Evolutionary conservation across 2,888 invertebrate genomes (phyloP).

Genomic region (Lamellibrachia columna): DNA sequence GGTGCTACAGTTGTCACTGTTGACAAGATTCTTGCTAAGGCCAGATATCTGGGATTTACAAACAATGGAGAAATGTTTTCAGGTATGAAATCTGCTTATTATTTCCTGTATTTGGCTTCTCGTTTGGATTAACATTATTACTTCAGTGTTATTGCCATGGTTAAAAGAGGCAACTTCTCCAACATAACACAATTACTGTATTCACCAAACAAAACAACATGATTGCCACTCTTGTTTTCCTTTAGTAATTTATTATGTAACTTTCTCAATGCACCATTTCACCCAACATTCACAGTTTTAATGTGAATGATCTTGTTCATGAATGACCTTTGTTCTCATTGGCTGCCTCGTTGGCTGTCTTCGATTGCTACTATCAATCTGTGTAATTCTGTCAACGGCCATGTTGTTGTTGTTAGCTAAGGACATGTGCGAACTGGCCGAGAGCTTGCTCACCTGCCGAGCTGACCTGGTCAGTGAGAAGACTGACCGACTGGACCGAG

Average conservation of each 20-base stretch:
- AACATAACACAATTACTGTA: no score
- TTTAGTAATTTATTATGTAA: no score
- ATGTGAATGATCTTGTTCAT: no score
- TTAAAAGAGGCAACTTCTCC: no score
- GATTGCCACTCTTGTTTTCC: no score
- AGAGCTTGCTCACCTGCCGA: background rate
- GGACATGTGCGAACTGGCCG: background rate
- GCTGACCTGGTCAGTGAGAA: background rate
- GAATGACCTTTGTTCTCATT: no score
- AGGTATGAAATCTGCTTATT: constrained; percentile 43
- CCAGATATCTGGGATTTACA: constrained; percentile 75
- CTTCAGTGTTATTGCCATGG: background rate
- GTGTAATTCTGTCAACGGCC: background rate
- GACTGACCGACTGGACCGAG: background rate
- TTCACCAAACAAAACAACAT: no score
- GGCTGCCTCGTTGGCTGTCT: background rate
- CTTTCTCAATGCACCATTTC: no score
- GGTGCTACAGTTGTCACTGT: constrained; percentile 68
- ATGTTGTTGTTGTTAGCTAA: background rate
- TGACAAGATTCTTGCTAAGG: constrained; percentile 70
- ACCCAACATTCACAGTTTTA: no score
- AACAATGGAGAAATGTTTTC: constrained; percentile 85
- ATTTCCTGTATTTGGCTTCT: background rate
- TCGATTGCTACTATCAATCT: background rate
- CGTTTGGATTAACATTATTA: background rate